Evolutionary conservation across 2,888 invertebrate species (phyloP), one percentile per base, ranked within the genome.

Genomic region (Agrochola lychnidis): DNA sequence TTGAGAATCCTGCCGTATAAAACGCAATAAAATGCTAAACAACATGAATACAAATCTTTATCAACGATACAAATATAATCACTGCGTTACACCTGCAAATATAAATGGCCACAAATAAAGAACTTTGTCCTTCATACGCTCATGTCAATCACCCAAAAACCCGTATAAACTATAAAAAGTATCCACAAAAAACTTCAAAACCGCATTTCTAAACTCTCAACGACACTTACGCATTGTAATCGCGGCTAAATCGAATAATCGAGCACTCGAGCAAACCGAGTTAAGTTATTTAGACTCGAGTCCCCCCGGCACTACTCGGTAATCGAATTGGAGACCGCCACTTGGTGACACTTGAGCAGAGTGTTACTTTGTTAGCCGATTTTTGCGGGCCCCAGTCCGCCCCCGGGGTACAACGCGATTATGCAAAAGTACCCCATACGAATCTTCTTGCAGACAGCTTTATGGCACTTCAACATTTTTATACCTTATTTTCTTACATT

Each of bases 351-450:
- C 95, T 95, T 92, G 91, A 94, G 92, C 90, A 89, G 89, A 95
- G 95, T 94, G 96, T 95, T 95, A 95, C 96, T 93, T 95, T 95
- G 96, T 96, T 96, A 95, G 95, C 92, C 93, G 94, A 94, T 94
- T 95, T 95, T 95, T 94, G 94, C 91, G 91, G 89, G 85, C 86
- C 88, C 85, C 83, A 80, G 82, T 45, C 77, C 76, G 88, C 85
- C 88, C 88, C 91, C 84, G 89, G 87, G 87, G 91, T 90, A 90
- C 85, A 87, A 86, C 86, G 82, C 87, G 91, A 94, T 94, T 95
- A 95, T 95, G 95, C 94, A 94, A 92, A 93, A 93, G 89, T 88
- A 87, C 90, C 88, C 88, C 83, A 87, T 86, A 87, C 88, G 88
- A 85, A 87, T 86, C 90, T 88, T 86, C 87, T 88, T 86, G 88